Conservation (phyloP, 2,113 vertebrate species). For the Oncorhynchus kisutch region DNA sequence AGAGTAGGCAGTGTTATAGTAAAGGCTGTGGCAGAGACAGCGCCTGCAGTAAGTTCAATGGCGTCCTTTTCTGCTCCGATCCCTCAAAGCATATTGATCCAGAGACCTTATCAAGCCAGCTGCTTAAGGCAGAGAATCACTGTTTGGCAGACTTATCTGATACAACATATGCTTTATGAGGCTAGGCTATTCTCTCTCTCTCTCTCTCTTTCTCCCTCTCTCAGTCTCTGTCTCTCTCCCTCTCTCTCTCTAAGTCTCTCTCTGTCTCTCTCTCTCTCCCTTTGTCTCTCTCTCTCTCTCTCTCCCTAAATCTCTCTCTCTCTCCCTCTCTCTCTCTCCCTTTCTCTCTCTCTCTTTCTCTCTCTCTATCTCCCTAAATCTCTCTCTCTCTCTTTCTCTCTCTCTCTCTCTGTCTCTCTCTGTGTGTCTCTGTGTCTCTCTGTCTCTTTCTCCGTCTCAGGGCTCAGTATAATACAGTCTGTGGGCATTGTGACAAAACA, state of each 20-base stretch:
- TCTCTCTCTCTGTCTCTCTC: no score
- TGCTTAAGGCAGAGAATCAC: not conserved
- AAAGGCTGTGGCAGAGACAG: no score
- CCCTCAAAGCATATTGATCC: not conserved
- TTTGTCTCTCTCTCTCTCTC: no score
- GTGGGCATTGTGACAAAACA: not conserved
- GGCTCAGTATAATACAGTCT: not conserved
- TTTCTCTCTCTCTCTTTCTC: no score
- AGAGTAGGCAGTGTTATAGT: no score
- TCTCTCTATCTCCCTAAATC: accelerated
- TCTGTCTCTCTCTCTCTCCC: no score
- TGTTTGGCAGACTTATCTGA: constrained; percentile 1
- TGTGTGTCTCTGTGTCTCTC: no score
- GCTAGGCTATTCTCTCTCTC: not conserved
- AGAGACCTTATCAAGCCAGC: not conserved
- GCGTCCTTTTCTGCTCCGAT: not conserved
- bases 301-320: accelerated
- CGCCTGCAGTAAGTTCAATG: not conserved
- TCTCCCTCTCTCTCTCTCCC: no score
- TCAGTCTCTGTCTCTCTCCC: accelerated
- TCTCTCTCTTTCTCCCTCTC: no score
- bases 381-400: no score
- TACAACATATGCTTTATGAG: not conserved
- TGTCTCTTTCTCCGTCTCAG: no score
- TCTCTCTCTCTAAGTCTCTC: no score